Base-by-base conservation (phyloP, 37 sponge, comb jelly and placozoan species). In the Cliona cf. orientalis region DNA sequence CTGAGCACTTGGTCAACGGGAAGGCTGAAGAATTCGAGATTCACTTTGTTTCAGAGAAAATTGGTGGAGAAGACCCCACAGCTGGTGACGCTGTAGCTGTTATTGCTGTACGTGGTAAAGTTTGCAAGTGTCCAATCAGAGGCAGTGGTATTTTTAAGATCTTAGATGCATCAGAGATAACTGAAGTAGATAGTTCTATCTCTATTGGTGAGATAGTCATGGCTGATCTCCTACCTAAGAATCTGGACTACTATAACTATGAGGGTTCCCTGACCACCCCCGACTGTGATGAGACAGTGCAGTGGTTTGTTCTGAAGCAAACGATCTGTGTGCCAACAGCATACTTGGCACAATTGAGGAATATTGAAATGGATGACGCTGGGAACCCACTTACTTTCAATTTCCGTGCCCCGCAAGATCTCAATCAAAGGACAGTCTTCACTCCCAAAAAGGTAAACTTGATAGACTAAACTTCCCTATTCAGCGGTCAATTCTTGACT, bases 251-350 rank as follows among this genome's bases (percentile, higher is more conserved):
- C 59, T 90, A 68, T 31, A 36, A 80, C 68, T 90, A 84, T 49
- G 71, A 79, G 32, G 85, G 91, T 0, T 84, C 85, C 2, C 85
- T 90, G 36, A 90, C 91, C 5, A 80, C 85, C n/a, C 91, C 91
- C 0, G 72, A 40, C 2, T 90, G 85, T 55, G 61, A 46, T 58
- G 91, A 90, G 25, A 42, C 35, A 28, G 89, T 89, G 1, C 90
- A 89, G 49, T 89, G 90, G 90, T 79, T 89, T 79, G 80, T 89
- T 0, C 59, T 89, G 32, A 46, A 71, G 57, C 0, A 69, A 4
- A 31, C 72, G 1, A 79, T 90, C 32, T 14, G 25, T 1, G 46
- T 80, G 25, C 91, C 91, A 1, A 45, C 5, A 0, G 76, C 38
- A 22, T 79, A 32, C 67, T 68, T 79, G 22, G 53, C 23, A 2